A percentile compares a stretch with the other conserved stretches of the same genome.
These are phyloP conservation scores for Abscondita cerata DNA, from an alignment of 2,888 invertebrate species.

Conservation along the genomic window DNA sequence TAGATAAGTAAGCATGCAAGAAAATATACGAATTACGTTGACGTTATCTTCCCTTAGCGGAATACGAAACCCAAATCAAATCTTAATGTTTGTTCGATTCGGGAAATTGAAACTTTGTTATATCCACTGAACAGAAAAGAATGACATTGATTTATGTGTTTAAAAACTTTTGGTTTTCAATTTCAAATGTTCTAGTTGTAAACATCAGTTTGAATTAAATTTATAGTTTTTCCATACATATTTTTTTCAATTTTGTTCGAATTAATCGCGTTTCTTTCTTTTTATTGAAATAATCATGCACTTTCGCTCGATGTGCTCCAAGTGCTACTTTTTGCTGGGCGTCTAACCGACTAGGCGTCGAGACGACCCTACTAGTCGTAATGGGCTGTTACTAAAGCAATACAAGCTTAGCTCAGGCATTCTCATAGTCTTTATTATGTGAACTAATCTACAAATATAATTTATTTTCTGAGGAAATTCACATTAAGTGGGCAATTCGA, in stretches of 20 bases:
- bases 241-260: constrained; percentile 12
- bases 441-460: too few relatives aligned
- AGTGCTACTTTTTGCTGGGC: constrained; percentile 38
- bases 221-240: constrained; percentile 6
- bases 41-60: constrained; percentile 47
- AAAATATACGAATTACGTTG: constrained; percentile 39
- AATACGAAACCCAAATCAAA: constrained; percentile 51
- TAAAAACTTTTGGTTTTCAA: constrained; percentile 48
- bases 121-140: constrained; percentile 49
- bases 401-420: constrained; percentile 28
- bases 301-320: constrained; percentile 40
- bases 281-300: constrained; percentile 36
- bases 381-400: constrained; percentile 37
- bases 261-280: too few relatives aligned
- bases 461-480: too few relatives aligned
- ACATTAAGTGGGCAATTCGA: too few relatives aligned
- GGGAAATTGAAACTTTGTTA: constrained; percentile 57
- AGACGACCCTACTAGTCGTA: constrained; percentile 38
- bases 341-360: constrained; percentile 42
- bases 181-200: constrained; percentile 43
- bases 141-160: constrained; percentile 56
- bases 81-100: constrained; percentile 55
- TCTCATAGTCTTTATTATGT: constrained; percentile 18
- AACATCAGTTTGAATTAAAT: constrained; percentile 26
- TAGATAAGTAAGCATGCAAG: not conserved